Percentiles rank a stretch among this genome's conserved stretches.
phyloP scores from a whole-genome alignment of 35 echinoderm and acorn worm species.

The Patiria miniata region DNA sequence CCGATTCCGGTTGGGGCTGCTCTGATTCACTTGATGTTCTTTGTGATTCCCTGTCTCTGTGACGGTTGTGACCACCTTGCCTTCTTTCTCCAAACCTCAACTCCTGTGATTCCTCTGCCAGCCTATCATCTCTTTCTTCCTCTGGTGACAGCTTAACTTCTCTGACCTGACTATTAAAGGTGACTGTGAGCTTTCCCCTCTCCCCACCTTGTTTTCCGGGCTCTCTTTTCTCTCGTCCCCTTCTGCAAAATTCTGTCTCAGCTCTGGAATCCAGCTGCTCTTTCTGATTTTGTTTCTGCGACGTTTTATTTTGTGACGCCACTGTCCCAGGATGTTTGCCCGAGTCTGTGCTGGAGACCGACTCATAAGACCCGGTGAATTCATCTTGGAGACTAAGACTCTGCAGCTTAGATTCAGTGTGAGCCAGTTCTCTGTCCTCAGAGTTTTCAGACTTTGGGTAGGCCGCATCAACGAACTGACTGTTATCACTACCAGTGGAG shows the following conservation, averaged over 20 bases:
- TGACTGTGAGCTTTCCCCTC: background rate
- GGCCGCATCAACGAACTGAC: background rate
- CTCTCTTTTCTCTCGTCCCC: background rate
- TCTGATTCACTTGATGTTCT: background rate
- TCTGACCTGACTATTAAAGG: background rate
- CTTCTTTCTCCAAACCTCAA: background rate
- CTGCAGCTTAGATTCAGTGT: constrained; percentile 30
- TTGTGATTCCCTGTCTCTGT: background rate
- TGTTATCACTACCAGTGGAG: constrained; percentile 47
- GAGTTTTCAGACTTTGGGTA: constrained; percentile 7
- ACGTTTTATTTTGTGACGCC: background rate
- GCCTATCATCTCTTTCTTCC: background rate
- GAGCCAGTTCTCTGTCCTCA: constrained; percentile 16
- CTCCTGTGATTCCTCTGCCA: background rate
- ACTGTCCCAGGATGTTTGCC: background rate
- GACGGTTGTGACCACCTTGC: background rate
- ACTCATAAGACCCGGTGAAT: background rate
- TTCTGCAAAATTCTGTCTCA: constrained; percentile 17
- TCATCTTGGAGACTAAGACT: constrained; percentile 21
- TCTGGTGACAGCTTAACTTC: background rate
- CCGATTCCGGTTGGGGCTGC: background rate
- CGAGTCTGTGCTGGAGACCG: background rate
- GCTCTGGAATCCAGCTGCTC: background rate
- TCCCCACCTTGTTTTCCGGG: background rate
- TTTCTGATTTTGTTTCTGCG: background rate